Conservation (phyloP, 2,888 invertebrate genomes). For the Muscina levida region DNA sequence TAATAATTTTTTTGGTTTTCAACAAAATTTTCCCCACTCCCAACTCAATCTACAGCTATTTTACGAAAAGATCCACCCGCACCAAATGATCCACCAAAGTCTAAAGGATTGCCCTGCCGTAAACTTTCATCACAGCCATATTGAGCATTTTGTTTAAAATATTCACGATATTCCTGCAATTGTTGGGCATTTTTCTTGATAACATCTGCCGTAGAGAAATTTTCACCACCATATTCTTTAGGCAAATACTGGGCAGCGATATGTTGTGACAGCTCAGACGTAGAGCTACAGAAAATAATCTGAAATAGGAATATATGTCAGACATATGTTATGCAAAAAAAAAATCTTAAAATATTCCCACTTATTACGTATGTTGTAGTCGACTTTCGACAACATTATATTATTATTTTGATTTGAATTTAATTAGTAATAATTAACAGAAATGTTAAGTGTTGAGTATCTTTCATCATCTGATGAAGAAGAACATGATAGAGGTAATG, state of each 20-base stretch:
- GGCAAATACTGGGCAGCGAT: constrained; percentile 83
- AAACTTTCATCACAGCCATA: constrained; percentile 72
- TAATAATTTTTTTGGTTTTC: no score
- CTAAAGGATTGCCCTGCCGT: constrained; percentile 70
- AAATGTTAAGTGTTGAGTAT: no score
- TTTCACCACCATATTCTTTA: constrained; percentile 83
- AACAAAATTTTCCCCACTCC: no score
- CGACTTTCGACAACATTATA: no score
- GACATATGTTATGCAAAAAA: no score
- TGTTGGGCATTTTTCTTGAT: constrained; percentile 68
- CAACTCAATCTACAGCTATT: constrained; percentile 72
- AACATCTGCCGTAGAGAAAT: constrained; percentile 72
- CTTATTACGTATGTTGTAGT: no score
- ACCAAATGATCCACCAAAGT: constrained; percentile 73
- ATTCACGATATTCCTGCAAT: constrained; percentile 68
- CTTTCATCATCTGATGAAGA: no score
- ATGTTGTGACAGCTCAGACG: constrained; percentile 77
- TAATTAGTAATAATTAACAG: no score
- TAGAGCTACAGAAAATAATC: constrained; percentile 83
- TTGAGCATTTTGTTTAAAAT: constrained; percentile 73
- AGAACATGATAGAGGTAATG: no score
- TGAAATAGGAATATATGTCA: constrained; percentile 68
- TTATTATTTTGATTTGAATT: no score
- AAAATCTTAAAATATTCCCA: no score
- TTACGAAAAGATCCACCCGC: constrained; percentile 73